Conservation (phyloP, 2,797 vertebrate species). For the Chanos chanos region DNA sequence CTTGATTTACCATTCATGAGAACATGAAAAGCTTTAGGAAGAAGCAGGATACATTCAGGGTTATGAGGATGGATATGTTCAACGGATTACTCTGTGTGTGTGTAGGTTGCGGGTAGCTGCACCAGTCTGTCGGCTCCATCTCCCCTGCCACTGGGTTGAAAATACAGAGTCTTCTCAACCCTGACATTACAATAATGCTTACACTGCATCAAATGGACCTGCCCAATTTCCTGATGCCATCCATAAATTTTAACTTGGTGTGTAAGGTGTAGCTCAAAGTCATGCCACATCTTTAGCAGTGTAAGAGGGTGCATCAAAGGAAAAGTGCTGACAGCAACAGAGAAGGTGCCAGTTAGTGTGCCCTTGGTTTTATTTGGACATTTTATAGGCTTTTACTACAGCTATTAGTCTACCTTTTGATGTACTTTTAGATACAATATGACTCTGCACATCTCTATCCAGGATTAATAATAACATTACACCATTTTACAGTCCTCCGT, state of each 20-base stretch:
- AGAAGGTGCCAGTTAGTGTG: background rate
- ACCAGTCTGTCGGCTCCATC: conserved; percentile 40
- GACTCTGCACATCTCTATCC: background rate
- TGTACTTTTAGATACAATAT: background rate
- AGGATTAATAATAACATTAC: too few species aligned
- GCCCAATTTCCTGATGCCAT: conserved; percentile 44
- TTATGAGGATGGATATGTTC: too few species aligned
- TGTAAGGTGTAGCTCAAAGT: conserved; percentile 49
- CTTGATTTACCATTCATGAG: too few species aligned
- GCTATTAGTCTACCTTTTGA: too few species aligned
- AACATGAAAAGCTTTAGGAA: too few species aligned
- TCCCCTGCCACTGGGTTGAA: conserved; percentile 30
- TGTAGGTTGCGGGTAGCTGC: conserved; percentile 7
- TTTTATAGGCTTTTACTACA: background rate
- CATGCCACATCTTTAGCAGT: conserved; percentile 25
- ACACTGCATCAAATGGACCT: conserved; percentile 58
- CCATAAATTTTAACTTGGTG: conserved; percentile 48
- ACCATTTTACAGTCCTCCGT: background rate
- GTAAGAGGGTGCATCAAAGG: background rate
- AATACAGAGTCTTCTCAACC: conserved; percentile 50
- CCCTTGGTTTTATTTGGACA: background rate
- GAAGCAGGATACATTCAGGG: too few species aligned
- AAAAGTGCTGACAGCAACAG: conserved; percentile 19
- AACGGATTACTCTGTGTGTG: too few species aligned
- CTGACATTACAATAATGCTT: conserved; percentile 61